Evolutionary conservation across 2,888 invertebrate species (phyloP), one percentile per base, ranked within the genome.

Genomic region (Automeris io): DNA sequence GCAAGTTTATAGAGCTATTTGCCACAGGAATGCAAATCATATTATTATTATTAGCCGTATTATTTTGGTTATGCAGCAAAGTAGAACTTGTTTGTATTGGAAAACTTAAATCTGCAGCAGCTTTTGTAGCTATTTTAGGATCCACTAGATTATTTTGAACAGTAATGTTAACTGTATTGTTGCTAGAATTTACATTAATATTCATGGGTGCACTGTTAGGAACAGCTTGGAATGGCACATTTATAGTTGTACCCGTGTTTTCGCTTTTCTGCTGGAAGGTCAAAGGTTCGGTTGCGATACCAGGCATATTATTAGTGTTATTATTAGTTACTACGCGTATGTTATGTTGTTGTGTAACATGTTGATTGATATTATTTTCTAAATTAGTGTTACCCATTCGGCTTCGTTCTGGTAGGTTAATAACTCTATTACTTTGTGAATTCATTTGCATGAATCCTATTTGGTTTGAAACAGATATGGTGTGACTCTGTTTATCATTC

Each of bases 201-300:
- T 86, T 86, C 86, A 86, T 86, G 1, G 86, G 86, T 26, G 86
- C 85, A 47, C 83, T 87, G 43, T 87, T 87, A 3, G 85, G 86
- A 57, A 87, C 85, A 2, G 85, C 76, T 62, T 87, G 87, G 62
- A 87, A 87, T 0, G 87, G 87, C 19, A 87, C 82, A 49, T 86
- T 87, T 35, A 87, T 87, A 73, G 86, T 86, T 13, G 87, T 87
- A 18, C 78, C 65, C 40, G 54, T 77, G 35, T 59, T 76, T 57
- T 85, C 86, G 39, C 52, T 70, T 49, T 78, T 83, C 50, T 81
- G 87, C 54, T 86, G 85, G 57, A 80, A 85, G 7, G 72, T 55
- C 38, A 83, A 46, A 12, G 86, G 68, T 26, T 85, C 86, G 19
- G 71, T 43, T 19, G 68, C 54, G 13, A 80, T 73, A 4, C 70